These are phyloP conservation scores for Serilophus lunatus DNA, from an alignment of 2,113 vertebrate species.

Conservation along the genomic window DNA sequence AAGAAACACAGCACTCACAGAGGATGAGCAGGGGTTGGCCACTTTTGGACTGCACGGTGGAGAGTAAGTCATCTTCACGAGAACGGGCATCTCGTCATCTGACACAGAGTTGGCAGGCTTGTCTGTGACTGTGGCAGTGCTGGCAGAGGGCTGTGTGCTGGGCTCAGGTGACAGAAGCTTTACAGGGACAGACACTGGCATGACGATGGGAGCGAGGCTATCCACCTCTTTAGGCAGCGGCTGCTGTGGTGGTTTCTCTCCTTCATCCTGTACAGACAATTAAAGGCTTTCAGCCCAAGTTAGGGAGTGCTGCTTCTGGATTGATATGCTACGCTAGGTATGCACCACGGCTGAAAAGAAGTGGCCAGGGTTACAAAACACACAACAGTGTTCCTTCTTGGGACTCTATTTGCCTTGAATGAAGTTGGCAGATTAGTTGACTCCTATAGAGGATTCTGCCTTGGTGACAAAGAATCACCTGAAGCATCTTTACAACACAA, in stretches of 20 bases:
- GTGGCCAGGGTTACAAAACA: conserved; percentile 23
- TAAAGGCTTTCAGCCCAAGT: conserved; percentile 79
- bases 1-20: conserved; percentile 82
- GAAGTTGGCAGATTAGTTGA: neutral
- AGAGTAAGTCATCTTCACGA: conserved; percentile 83
- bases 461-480: neutral
- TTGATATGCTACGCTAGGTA: neutral
- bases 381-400: neutral
- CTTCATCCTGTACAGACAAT: conserved; percentile 86
- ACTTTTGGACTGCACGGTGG: conserved; percentile 77
- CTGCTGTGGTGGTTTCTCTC: conserved; percentile 73
- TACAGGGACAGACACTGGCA: conserved; percentile 91
- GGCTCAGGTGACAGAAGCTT: conserved; percentile 80
- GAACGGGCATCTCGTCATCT: conserved; percentile 85
- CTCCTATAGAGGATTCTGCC: neutral
- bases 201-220: conserved; percentile 81
- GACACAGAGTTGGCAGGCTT: conserved; percentile 78
- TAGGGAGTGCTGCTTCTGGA: conserved; percentile 8
- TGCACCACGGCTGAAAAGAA: conserved; percentile 17
- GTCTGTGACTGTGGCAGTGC: conserved; percentile 74
- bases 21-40: conserved; percentile 76
- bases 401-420: neutral
- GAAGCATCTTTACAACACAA: neutral
- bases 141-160: conserved; percentile 76
- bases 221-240: conserved; percentile 77